Percentiles rank a stretch among this genome's conserved stretches.
Evolutionary conservation across 2,797 vertebrate species (phyloP).

Genomic region (Enteromius mattozi): DNA sequence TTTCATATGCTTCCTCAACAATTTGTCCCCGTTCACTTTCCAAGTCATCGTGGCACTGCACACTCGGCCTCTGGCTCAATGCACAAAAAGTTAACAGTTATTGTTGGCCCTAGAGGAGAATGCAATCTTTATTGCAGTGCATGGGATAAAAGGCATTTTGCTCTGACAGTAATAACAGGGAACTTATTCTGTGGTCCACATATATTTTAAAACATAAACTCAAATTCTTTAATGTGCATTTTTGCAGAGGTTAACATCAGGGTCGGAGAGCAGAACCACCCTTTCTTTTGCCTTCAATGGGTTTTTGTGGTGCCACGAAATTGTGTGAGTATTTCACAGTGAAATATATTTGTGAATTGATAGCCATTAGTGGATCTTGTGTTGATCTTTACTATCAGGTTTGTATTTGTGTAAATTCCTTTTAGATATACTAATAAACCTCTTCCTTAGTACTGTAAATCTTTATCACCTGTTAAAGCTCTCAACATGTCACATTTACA

Average conservation of each 20-base stretch:
- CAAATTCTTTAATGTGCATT: constrained; percentile 30
- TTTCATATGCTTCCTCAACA: constrained; percentile 14
- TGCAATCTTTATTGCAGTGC: constrained; percentile 35
- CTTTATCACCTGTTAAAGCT: constrained; percentile 20
- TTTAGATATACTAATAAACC: neutral
- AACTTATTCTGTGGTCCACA: constrained; percentile 25
- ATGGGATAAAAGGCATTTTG: constrained; percentile 24
- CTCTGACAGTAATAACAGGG: constrained; percentile 58
- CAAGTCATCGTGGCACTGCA: constrained; percentile 10
- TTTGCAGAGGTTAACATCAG: constrained; percentile 29
- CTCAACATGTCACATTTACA: constrained; percentile 3
- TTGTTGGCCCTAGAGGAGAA: constrained; percentile 32
- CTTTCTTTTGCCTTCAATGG: neutral
- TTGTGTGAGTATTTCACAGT: neutral
- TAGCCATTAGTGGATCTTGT: neutral
- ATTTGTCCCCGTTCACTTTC: constrained; percentile 13
- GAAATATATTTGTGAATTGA: neutral
- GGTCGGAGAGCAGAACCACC: neutral
- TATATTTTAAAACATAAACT: constrained; percentile 39
- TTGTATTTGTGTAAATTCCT: neutral
- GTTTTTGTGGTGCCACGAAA: neutral
- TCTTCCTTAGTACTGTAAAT: constrained; percentile 18
- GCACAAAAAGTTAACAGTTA: constrained; percentile 43
- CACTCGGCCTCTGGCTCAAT: constrained; percentile 25
- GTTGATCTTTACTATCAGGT: neutral